Conservation (phyloP, 2,888 invertebrate genomes). For the Nephrotoma flavescens region DNA sequence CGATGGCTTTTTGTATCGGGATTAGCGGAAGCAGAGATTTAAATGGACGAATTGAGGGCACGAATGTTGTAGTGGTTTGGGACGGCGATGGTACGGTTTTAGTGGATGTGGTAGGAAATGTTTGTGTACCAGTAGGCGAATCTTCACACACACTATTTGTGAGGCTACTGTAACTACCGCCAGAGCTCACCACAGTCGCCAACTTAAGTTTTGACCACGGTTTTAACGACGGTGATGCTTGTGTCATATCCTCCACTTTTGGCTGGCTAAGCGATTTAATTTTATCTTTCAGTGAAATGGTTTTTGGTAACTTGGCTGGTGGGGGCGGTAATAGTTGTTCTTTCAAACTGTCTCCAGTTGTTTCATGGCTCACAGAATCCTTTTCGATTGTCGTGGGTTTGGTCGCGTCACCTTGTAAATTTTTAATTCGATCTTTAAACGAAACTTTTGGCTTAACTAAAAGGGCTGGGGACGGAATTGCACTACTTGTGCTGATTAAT, state of each 20-base stretch:
- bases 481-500: constrained; percentile 31
- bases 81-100: constrained; percentile 12
- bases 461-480: constrained; percentile 25
- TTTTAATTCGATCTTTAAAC: constrained; percentile 44
- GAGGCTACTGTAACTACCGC: constrained; percentile 25
- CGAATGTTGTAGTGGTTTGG: background rate
- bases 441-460: constrained; percentile 35
- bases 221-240: constrained; percentile 30
- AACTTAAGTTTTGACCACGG: constrained; percentile 68
- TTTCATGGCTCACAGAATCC: constrained; percentile 24
- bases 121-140: constrained; percentile 14
- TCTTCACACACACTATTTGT: constrained; percentile 18
- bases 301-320: constrained; percentile 19
- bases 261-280: constrained; percentile 30
- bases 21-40: background rate
- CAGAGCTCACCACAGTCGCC: constrained; percentile 36
- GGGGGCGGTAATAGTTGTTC: constrained; percentile 21
- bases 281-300: constrained; percentile 34
- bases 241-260: constrained; percentile 23
- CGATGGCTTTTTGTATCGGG: background rate
- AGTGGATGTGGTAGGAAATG: constrained; percentile 25
- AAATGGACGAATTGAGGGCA: background rate
- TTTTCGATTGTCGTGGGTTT: constrained; percentile 8
- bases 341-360: constrained; percentile 18
- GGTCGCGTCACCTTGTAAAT: constrained; percentile 29